Evolutionary conservation across 2,113 vertebrate species (phyloP).

Genomic region (Triplophysa siluroides): DNA sequence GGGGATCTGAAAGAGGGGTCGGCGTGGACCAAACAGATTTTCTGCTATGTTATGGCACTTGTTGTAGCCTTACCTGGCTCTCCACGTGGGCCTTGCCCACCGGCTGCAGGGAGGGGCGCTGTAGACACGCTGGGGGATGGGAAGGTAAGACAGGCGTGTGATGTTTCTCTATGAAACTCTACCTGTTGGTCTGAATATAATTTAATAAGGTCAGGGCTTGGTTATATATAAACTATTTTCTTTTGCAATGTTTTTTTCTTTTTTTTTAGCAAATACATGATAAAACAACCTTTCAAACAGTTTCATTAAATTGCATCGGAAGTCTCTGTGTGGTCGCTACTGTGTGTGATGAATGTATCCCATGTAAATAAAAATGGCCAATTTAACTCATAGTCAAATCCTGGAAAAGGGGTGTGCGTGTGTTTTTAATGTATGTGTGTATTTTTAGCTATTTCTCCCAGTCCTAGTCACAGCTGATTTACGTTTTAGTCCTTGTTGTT

Average conservation of each 20-base stretch:
- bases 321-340: not conserved
- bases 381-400: too few species aligned
- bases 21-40: conserved; percentile 57
- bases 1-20: conserved; percentile 46
- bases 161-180: conserved; percentile 26
- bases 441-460: not conserved
- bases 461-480: not conserved
- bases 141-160: conserved; percentile 39
- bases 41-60: conserved; percentile 45
- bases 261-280: too few species aligned
- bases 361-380: too few species aligned
- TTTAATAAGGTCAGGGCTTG: not conserved
- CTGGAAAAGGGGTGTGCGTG: not conserved
- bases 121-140: conserved; percentile 32
- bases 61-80: conserved; percentile 26
- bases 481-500: not conserved
- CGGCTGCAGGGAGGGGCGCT: conserved; percentile 32
- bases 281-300: too few species aligned
- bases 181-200: conserved; percentile 24
- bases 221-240: not conserved
- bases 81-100: conserved; percentile 32
- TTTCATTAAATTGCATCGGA: not conserved
- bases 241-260: too few species aligned
- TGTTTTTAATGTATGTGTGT: not conserved
- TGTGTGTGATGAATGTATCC: too few species aligned